Evolutionary conservation across 2,888 invertebrate species (phyloP).

Genomic region (Cetonia aurata): DNA sequence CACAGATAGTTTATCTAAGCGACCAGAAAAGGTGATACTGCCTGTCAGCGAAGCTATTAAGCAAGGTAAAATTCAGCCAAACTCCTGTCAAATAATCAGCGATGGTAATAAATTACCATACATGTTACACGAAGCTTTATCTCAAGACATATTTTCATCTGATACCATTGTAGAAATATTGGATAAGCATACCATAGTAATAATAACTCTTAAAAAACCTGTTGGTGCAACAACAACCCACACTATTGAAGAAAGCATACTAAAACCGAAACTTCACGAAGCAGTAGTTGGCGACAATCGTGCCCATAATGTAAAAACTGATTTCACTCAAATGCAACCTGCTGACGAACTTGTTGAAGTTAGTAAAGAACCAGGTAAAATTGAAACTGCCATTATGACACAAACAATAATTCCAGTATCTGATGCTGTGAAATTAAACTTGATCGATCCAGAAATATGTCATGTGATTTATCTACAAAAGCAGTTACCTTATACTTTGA

Average conservation of each 20-base stretch:
- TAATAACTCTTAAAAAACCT: constrained; percentile 19
- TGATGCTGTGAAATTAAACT: constrained; percentile 74
- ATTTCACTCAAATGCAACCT: constrained; percentile 8
- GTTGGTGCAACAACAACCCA: neutral
- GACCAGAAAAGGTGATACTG: neutral
- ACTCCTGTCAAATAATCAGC: constrained; percentile 68
- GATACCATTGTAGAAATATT: constrained; percentile 31
- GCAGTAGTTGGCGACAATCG: neutral
- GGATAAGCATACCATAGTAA: constrained; percentile 24
- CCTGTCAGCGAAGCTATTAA: constrained; percentile 62
- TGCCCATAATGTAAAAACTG: neutral
- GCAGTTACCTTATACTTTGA: constrained; percentile 74
- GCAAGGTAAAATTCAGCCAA: constrained; percentile 74
- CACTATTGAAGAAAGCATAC: neutral
- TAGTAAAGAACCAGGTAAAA: constrained; percentile 18
- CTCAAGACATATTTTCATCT: constrained; percentile 19
- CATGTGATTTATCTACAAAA: constrained; percentile 73
- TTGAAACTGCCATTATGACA: constrained; percentile 47
- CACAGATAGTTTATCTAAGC: neutral
- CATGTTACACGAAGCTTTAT: constrained; percentile 71
- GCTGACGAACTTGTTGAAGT: constrained; percentile 10
- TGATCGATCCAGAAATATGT: constrained; percentile 73
- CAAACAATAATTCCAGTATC: constrained; percentile 46
- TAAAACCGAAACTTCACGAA: neutral
- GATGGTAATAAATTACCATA: constrained; percentile 73